Conservation (phyloP, 2,888 invertebrate genomes). For the Leuctra nigra region DNA sequence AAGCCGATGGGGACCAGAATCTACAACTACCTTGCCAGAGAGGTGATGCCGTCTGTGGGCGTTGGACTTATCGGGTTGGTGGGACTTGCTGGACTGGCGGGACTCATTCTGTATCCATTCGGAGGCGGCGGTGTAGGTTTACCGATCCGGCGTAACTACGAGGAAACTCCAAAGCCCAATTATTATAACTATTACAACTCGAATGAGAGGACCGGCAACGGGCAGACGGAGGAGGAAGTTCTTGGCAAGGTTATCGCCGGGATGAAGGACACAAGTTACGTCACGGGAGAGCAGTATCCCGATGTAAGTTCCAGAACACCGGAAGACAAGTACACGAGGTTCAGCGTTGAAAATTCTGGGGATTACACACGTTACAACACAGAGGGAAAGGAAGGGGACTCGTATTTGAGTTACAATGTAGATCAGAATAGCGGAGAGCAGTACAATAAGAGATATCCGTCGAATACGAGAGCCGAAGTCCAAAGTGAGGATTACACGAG, state of each 20-base stretch:
- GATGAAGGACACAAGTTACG: slow-evolving; percentile 44
- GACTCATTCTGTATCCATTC: slow-evolving; percentile 71
- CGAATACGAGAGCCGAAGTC: too few species aligned
- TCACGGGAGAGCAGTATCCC: slow-evolving; percentile 7
- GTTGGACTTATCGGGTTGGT: slow-evolving; percentile 69
- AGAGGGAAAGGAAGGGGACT: neutral
- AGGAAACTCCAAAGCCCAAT: slow-evolving; percentile 8
- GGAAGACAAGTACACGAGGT: neutral
- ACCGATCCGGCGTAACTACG: slow-evolving; percentile 29
- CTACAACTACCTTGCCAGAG: slow-evolving; percentile 69
- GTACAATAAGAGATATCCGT: neutral
- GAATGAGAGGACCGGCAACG: slow-evolving; percentile 49
- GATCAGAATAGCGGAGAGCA: neutral
- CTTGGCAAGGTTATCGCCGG: slow-evolving; percentile 68
- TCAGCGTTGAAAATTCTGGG: neutral
- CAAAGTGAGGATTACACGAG: neutral
- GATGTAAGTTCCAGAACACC: neutral
- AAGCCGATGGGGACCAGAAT: slow-evolving; percentile 48
- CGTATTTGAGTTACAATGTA: neutral
- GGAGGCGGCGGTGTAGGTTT: slow-evolving; percentile 46
- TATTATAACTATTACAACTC: slow-evolving; percentile 62
- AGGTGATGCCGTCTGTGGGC: slow-evolving; percentile 77
- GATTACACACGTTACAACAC: neutral
- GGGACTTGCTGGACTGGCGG: slow-evolving; percentile 66
- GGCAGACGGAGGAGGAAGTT: slow-evolving; percentile 70